Conservation (phyloP, 2,113 vertebrate genomes). For the Naja naja region DNA sequence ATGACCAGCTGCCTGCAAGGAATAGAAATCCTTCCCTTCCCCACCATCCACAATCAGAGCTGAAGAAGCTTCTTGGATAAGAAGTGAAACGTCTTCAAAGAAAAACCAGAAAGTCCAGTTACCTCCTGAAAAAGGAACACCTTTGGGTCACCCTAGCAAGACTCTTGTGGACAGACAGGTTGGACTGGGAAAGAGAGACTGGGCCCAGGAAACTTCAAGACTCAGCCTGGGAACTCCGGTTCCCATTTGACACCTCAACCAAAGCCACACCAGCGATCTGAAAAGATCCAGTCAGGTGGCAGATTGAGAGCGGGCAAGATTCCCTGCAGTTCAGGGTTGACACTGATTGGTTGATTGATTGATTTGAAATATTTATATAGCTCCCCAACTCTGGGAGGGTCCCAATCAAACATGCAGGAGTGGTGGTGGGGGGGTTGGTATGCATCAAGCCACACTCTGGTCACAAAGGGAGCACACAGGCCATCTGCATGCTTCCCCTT, state of each 20-base stretch:
- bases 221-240: background rate
- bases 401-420: background rate
- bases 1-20: too few species aligned
- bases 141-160: too few species aligned
- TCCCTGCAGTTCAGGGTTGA: background rate
- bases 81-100: too few species aligned
- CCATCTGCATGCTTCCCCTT: background rate
- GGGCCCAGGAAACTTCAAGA: background rate
- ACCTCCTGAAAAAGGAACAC: too few species aligned
- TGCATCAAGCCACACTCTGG: background rate
- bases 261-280: background rate
- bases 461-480: background rate
- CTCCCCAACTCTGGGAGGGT: background rate
- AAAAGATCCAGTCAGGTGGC: background rate
- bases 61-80: too few species aligned
- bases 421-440: fast-evolving
- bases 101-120: too few species aligned
- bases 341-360: too few species aligned
- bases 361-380: too few species aligned
- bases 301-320: background rate
- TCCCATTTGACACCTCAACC: background rate
- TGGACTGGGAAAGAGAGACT: background rate
- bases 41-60: too few species aligned
- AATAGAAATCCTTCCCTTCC: too few species aligned
- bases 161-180: background rate